Percentiles rank a stretch among this genome's conserved stretches.
Conservation (phyloP, 1,140 invertebrate genomes). For the Melitaea cinxia region DNA sequence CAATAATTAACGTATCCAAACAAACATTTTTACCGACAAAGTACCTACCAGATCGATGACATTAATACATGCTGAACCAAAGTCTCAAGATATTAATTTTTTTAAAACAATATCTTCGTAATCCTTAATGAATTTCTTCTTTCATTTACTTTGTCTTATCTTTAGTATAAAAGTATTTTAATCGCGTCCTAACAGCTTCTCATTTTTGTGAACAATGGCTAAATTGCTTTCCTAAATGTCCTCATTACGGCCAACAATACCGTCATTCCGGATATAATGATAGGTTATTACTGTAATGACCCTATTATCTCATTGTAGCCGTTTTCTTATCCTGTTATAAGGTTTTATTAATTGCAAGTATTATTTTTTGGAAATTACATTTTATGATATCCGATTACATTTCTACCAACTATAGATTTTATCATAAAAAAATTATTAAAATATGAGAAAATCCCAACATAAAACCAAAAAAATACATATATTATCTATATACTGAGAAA, state of each 20-base stretch:
- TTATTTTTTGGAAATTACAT: neutral
- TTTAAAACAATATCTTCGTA: no score
- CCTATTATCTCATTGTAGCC: constrained; percentile 27
- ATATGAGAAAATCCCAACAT: no score
- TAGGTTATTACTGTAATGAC: constrained; percentile 30
- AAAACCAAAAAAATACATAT: no score
- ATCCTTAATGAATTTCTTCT: no score
- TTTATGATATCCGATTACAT: neutral
- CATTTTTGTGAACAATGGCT: constrained; percentile 36
- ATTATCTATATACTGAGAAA: no score
- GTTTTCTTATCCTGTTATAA: constrained; percentile 12
- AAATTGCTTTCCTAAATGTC: constrained; percentile 28
- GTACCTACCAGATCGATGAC: no score
- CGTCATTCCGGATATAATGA: constrained; percentile 30
- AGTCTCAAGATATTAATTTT: no score
- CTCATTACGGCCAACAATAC: constrained; percentile 35
- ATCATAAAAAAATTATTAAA: no score
- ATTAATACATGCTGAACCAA: no score
- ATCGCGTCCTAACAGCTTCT: constrained; percentile 4
- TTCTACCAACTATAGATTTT: no score
- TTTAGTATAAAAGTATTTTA: constrained; percentile 2
- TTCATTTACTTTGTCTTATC: neutral
- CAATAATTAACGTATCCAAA: no score
- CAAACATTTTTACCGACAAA: no score
- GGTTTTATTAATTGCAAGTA: constrained; percentile 20